A percentile compares a stretch with the other conserved stretches of the same genome.
These are phyloP conservation scores for Tanytarsus gracilentus DNA, from an alignment of 2,888 invertebrate species.

Conservation along the genomic window DNA sequence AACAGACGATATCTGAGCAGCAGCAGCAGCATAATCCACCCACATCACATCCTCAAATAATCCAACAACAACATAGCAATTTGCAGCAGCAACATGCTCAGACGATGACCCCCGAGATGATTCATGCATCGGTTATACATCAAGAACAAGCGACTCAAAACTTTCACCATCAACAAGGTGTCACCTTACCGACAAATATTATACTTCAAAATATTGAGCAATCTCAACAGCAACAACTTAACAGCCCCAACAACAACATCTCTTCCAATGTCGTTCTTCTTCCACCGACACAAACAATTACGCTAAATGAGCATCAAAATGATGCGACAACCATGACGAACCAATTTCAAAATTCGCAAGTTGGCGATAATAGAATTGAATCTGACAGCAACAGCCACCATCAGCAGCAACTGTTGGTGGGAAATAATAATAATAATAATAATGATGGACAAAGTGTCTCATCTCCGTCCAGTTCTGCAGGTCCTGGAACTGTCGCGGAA, in stretches of 20 bases:
- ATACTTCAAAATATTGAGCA: conserved; percentile 47
- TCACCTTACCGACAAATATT: conserved; percentile 24
- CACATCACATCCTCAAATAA: conserved; percentile 44
- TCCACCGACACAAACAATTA: conserved; percentile 1
- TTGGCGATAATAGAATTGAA: too few relatives aligned
- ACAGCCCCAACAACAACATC: not conserved
- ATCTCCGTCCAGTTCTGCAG: conserved; percentile 26
- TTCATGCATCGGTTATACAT: conserved; percentile 44
- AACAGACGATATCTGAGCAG: conserved; percentile 8
- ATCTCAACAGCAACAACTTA: conserved; percentile 39
- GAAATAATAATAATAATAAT: conserved; percentile 1
- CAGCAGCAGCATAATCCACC: not conserved
- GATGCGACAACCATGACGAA: not conserved
- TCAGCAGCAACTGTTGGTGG: conserved; percentile 8
- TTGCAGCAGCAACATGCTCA: conserved; percentile 46
- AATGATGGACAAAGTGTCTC: not conserved
- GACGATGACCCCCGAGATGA: conserved; percentile 47
- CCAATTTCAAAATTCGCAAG: too few relatives aligned
- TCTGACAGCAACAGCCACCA: conserved; percentile 5
- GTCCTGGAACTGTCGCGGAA: conserved; percentile 18
- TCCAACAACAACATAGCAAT: conserved; percentile 41
- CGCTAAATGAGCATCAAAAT: not conserved
- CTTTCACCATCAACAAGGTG: conserved; percentile 39
- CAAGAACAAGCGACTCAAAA: conserved; percentile 37
- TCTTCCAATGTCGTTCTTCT: conserved; percentile 1